These are phyloP conservation scores for Polietes domitor DNA, from an alignment of 2,888 invertebrate genomes.

Conservation along the genomic window DNA sequence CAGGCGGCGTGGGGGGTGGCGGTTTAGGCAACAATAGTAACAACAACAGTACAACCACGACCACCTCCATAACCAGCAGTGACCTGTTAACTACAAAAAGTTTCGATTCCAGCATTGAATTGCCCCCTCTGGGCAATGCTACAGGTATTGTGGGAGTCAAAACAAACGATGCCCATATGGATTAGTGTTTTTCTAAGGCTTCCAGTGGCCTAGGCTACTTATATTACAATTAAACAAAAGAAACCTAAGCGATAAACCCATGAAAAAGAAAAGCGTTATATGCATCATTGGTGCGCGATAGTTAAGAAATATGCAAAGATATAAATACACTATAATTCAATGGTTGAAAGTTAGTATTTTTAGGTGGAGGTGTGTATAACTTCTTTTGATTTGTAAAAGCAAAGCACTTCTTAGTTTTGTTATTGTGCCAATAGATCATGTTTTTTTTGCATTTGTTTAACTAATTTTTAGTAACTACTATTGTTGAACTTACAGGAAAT, in stretches of 20 bases:
- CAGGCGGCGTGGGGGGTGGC: conserved; percentile 60
- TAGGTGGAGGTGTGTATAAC: conserved; percentile 16
- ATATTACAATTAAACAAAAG: conserved; percentile 54
- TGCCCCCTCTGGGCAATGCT: conserved; percentile 70
- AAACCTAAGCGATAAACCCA: conserved; percentile 18
- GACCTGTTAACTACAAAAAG: conserved; percentile 76
- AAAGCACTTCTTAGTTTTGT: conserved; percentile 48
- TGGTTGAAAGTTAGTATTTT: conserved; percentile 34
- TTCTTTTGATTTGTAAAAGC: conserved; percentile 15
- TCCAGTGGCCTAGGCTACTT: conserved; percentile 63
- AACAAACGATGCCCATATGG: conserved; percentile 65
- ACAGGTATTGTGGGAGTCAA: conserved; percentile 64
- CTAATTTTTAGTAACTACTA: conserved; percentile 43
- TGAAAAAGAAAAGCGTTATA: conserved; percentile 14
- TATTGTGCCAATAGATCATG: conserved; percentile 60
- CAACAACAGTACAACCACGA: conserved; percentile 67
- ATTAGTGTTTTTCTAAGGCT: conserved; percentile 68
- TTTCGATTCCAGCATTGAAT: conserved; percentile 77
- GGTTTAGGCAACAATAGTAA: conserved; percentile 68
- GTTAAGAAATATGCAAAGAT: conserved; percentile 12
- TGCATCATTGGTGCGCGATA: conserved; percentile 18
- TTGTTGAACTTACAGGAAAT: conserved; percentile 50
- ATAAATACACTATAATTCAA: conserved; percentile 14
- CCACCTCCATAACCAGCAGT: conserved; percentile 76
- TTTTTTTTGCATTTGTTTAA: conserved; percentile 58